Evolutionary conservation across 2,888 invertebrate genomes (phyloP).

Genomic region (Acleris laterana): DNA sequence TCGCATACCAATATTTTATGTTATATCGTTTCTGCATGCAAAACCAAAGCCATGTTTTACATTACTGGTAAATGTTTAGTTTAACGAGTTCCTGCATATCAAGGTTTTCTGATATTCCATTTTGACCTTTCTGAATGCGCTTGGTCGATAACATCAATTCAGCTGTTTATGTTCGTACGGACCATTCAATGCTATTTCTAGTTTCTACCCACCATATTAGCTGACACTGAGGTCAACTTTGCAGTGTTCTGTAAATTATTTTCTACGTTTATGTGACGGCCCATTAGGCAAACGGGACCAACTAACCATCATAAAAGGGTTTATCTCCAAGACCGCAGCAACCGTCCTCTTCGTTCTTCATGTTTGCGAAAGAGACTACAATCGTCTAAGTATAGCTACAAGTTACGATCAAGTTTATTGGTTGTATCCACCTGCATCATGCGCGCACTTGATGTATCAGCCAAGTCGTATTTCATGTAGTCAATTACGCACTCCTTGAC

Average conservation of each 20-base stretch:
- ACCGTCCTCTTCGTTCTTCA: neutral
- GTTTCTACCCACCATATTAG: constrained; percentile 56
- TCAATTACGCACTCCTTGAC: constrained; percentile 10
- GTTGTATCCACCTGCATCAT: constrained; percentile 6
- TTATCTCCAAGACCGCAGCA: neutral
- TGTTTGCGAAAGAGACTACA: neutral
- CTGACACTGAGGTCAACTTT: constrained; percentile 55
- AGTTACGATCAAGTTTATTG: constrained; percentile 3
- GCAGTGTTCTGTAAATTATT: constrained; percentile 37
- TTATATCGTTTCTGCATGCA: neutral
- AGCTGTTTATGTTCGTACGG: constrained; percentile 24
- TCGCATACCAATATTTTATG: neutral
- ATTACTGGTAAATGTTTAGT: too few relatives aligned
- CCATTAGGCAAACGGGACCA: constrained; percentile 4
- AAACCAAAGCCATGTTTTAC: too few relatives aligned
- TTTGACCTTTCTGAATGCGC: constrained; percentile 7
- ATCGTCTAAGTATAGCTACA: neutral
- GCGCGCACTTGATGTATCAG: constrained; percentile 3
- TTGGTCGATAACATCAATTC: constrained; percentile 12
- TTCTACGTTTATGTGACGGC: constrained; percentile 12
- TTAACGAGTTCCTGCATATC: neutral
- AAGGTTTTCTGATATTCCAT: constrained; percentile 7
- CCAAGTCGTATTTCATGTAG: constrained; percentile 13
- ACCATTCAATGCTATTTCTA: constrained; percentile 41
- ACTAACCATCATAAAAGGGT: neutral